phyloP scores from a whole-genome alignment of 2,113 vertebrate species.

The Noctilio leporinus region DNA sequence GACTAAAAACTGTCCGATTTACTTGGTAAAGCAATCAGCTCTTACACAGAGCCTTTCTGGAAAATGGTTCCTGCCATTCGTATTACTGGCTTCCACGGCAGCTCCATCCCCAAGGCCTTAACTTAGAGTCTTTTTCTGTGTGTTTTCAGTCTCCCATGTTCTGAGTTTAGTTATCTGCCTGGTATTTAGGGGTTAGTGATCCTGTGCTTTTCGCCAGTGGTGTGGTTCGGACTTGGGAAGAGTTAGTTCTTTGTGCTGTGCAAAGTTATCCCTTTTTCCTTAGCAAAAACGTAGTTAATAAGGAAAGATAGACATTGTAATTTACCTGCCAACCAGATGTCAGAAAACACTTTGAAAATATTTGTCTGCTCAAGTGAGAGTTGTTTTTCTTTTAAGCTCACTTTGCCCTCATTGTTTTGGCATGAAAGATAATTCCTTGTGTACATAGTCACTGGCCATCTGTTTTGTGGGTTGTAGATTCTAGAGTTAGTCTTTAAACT shows the following conservation, averaged over 20 bases:
- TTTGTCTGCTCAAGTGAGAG: conserved; percentile 10
- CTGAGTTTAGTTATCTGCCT: background rate
- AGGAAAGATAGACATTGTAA: background rate
- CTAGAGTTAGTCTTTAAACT: conserved; percentile 43
- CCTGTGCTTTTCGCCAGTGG: conserved; percentile 7
- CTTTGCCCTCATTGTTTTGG: conserved; percentile 26
- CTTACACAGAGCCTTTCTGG: background rate
- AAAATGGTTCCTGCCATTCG: background rate
- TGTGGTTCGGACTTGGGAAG: conserved; percentile 8
- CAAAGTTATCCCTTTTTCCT: background rate
- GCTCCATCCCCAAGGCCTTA: background rate
- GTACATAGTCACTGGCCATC: conserved; percentile 41
- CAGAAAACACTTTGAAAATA: conserved; percentile 22
- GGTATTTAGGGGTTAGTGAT: conserved; percentile 7
- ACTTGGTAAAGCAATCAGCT: background rate
- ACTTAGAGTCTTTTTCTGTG: background rate
- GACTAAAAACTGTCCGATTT: background rate
- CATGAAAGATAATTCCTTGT: conserved; percentile 24
- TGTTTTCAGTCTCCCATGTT: background rate
- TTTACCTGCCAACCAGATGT: conserved; percentile 43
- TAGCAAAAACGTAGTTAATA: background rate
- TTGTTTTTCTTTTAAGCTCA: background rate
- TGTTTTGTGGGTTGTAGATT: conserved; percentile 39
- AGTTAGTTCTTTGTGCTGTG: background rate
- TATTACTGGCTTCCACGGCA: background rate